Percentiles rank a stretch among this genome's conserved stretches.
Evolutionary conservation across 2,888 invertebrate species (phyloP).

Genomic region (Plusia festucae): DNA sequence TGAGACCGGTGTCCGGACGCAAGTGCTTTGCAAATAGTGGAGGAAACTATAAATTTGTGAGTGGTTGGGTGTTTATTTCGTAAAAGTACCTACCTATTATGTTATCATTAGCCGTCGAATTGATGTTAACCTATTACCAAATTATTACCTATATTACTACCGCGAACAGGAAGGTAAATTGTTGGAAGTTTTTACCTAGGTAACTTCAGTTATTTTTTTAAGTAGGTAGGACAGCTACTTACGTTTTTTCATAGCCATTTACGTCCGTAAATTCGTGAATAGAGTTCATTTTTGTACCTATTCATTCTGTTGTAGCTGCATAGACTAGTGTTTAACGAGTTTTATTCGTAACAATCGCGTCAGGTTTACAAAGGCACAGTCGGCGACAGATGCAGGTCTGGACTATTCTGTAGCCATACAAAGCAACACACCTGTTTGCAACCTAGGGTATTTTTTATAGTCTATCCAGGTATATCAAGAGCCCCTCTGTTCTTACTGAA

Average conservation of each 20-base stretch:
- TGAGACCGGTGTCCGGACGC: not conserved
- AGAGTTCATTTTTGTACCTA: not conserved
- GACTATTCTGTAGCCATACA: not conserved
- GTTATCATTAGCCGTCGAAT: conserved; percentile 1
- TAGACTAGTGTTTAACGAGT: not conserved
- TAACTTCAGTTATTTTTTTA: not conserved
- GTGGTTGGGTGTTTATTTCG: conserved; percentile 13
- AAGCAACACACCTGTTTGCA: not conserved
- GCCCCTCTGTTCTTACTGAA: not conserved
- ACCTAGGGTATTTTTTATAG: not conserved
- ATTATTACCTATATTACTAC: too few relatives aligned
- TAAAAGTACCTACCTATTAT: not conserved
- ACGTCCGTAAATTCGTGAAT: not conserved
- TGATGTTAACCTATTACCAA: not conserved
- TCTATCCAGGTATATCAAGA: not conserved
- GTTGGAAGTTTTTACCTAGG: not conserved
- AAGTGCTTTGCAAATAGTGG: not conserved
- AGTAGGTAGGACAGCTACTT: too few relatives aligned
- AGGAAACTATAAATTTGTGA: conserved; percentile 1
- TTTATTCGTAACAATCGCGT: not conserved
- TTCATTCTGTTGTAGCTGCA: not conserved
- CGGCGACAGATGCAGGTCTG: conserved; percentile 3
- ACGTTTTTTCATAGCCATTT: not conserved
- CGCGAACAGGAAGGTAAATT: too few relatives aligned
- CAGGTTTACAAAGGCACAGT: not conserved